These are phyloP conservation scores for Dendrocincla fuliginosa DNA, from an alignment of 2,797 vertebrate species.

Conservation along the genomic window DNA sequence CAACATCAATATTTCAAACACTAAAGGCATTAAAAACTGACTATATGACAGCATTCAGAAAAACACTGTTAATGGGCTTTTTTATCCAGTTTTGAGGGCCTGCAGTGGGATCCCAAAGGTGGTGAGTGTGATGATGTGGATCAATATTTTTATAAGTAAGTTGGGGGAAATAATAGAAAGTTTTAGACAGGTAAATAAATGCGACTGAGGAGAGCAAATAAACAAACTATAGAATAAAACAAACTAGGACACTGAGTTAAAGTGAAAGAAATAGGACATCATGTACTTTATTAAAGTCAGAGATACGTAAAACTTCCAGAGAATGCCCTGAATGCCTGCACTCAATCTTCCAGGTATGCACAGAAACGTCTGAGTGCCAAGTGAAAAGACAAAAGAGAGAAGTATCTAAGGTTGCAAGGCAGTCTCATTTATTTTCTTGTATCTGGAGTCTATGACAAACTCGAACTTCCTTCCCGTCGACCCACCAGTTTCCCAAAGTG, in stretches of 20 bases:
- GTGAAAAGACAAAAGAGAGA: not conserved
- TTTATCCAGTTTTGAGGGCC: not conserved
- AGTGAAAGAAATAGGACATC: not conserved
- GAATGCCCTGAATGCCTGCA: not conserved
- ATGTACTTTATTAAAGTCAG: not conserved
- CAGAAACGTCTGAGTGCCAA: not conserved
- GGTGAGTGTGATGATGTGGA: not conserved
- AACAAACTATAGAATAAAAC: not conserved
- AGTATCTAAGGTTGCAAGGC: not conserved
- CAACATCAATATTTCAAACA: constrained; percentile 27
- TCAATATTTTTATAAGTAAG: not conserved
- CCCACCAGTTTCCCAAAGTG: not conserved
- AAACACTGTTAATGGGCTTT: not conserved
- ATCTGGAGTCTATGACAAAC: not conserved
- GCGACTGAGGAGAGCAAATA: not conserved
- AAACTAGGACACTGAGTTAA: not conserved
- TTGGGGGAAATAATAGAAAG: not conserved
- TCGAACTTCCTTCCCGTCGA: not conserved
- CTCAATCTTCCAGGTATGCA: not conserved
- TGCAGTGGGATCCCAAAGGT: not conserved
- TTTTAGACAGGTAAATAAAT: not conserved
- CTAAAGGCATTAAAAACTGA: constrained; percentile 1
- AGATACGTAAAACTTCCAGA: not conserved
- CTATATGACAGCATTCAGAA: not conserved
- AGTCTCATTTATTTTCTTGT: not conserved